Conservation (phyloP, 2,888 invertebrate genomes). For the Bellardia bayeri region DNA sequence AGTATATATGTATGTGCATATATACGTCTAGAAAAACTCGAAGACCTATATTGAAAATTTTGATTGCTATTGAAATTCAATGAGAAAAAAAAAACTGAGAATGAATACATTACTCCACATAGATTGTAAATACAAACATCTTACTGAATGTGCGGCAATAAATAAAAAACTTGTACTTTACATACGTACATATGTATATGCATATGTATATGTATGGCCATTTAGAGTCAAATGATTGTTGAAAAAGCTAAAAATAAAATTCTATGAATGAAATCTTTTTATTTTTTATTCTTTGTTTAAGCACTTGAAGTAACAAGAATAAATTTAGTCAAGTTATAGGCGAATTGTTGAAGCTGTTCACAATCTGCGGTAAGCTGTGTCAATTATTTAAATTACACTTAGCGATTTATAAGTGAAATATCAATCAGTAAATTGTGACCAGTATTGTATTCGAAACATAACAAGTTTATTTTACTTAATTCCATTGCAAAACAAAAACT, state of each 20-base stretch:
- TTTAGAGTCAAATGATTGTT: slow-evolving; percentile 30
- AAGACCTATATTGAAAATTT: slow-evolving; percentile 43
- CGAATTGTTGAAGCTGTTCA: not conserved
- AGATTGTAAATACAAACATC: slow-evolving; percentile 46
- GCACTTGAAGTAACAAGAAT: slow-evolving; percentile 16
- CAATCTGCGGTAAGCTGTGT: too few relatives aligned
- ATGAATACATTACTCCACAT: slow-evolving; percentile 44
- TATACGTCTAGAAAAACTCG: not conserved
- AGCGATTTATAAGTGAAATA: too few relatives aligned
- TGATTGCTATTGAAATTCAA: slow-evolving; percentile 65
- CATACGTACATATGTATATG: not conserved
- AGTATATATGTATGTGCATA: slow-evolving; percentile 1
- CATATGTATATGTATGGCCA: slow-evolving; percentile 28
- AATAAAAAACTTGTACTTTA: slow-evolving; percentile 25
- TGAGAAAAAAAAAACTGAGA: slow-evolving; percentile 31
- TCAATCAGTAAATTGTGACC: too few relatives aligned
- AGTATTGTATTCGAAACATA: too few relatives aligned
- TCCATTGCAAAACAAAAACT: too few relatives aligned
- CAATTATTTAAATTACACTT: too few relatives aligned
- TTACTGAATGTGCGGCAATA: not conserved
- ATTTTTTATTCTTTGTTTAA: slow-evolving; percentile 14
- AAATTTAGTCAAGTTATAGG: not conserved
- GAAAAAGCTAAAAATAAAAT: slow-evolving; percentile 29
- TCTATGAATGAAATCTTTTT: slow-evolving; percentile 22
- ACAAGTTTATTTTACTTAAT: too few relatives aligned